Conservation (phyloP, 2,797 vertebrate species). For the Trichosurus vulpecula region DNA sequence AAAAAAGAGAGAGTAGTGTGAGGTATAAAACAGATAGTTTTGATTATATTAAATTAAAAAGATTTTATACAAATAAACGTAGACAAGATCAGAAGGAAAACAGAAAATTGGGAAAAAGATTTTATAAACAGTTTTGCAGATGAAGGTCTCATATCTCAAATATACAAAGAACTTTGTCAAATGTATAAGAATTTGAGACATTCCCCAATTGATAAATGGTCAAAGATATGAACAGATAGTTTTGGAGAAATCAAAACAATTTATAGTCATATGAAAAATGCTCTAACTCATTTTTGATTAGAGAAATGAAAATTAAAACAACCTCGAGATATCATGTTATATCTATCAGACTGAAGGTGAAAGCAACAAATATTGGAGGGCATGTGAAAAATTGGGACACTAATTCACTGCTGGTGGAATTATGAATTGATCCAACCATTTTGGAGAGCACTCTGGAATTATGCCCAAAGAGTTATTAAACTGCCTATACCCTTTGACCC, state of each 20-base stretch:
- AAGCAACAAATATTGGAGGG: background rate
- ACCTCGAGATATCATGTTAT: too few relatives aligned
- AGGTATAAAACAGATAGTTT: too few relatives aligned
- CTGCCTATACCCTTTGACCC: background rate
- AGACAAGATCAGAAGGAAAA: too few relatives aligned
- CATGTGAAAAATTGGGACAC: background rate
- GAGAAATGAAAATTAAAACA: too few relatives aligned
- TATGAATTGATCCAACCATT: background rate
- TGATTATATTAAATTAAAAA: too few relatives aligned
- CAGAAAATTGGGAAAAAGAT: too few relatives aligned
- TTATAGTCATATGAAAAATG: background rate
- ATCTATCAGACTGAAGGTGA: background rate
- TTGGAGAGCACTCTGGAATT: background rate
- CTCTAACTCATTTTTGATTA: background rate
- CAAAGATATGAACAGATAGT: background rate
- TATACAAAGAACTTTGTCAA: too few relatives aligned
- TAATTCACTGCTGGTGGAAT: background rate
- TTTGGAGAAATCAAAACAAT: background rate
- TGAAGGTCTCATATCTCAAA: too few relatives aligned
- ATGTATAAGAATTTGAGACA: too few relatives aligned
- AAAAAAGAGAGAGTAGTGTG: too few relatives aligned
- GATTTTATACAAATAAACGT: too few relatives aligned
- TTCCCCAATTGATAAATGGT: background rate
- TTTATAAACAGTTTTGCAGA: too few relatives aligned
- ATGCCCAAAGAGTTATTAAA: background rate